These are phyloP conservation scores for Drosophila phalerata DNA, from an alignment of 2,888 invertebrate species.

Conservation along the genomic window DNA sequence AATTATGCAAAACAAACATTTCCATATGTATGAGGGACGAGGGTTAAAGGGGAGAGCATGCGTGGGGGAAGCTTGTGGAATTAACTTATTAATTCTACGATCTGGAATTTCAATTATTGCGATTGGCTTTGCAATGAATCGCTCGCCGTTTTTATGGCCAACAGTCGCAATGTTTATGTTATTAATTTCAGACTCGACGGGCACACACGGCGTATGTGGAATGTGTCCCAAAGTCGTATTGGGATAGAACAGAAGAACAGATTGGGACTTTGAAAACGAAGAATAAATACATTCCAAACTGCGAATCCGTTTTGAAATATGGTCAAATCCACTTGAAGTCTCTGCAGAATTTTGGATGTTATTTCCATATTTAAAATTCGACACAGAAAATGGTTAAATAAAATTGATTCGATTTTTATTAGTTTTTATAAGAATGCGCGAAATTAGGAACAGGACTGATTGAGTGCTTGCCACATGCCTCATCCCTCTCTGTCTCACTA, in stretches of 20 bases:
- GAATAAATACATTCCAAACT: not conserved
- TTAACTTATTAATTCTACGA: conserved; percentile 75
- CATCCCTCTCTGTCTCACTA: not conserved
- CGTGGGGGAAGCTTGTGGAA: conserved; percentile 48
- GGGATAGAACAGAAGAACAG: not conserved
- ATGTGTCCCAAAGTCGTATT: conserved; percentile 26
- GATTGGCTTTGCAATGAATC: conserved; percentile 55
- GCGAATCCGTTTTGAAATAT: not conserved
- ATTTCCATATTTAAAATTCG: not conserved
- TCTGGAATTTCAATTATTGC: conserved; percentile 62
- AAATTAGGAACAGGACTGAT: conserved; percentile 10
- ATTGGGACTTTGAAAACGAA: not conserved
- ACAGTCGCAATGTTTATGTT: conserved; percentile 64
- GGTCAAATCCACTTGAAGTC: not conserved
- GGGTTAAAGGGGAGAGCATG: not conserved
- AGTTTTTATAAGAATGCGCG: conserved; percentile 21
- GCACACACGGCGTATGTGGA: conserved; percentile 72
- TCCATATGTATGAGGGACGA: conserved; percentile 35
- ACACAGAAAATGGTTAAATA: not conserved
- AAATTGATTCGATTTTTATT: conserved; percentile 22
- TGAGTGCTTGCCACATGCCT: not conserved
- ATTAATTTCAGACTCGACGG: conserved; percentile 58
- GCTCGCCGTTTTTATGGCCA: conserved; percentile 56
- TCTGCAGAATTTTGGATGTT: not conserved
- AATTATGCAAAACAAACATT: conserved; percentile 75